phyloP scores from a whole-genome alignment of 1,140 invertebrate species.

The Metaphire vulgaris region DNA sequence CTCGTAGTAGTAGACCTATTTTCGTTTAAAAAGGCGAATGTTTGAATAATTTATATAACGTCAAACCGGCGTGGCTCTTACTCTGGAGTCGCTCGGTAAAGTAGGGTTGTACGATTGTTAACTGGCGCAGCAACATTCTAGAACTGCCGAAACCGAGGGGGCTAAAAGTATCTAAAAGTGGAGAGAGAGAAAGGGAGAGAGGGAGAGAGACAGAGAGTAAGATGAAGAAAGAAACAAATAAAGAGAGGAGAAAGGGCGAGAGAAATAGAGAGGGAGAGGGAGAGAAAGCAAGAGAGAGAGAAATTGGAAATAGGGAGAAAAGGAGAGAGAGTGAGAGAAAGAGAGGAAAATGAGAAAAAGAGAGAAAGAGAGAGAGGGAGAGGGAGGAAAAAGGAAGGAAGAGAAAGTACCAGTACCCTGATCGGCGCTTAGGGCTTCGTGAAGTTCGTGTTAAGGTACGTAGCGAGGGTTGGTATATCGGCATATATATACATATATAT shows the following conservation, averaged over 20 bases:
- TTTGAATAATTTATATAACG: too few species aligned
- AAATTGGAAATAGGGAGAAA: not conserved
- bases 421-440: not conserved
- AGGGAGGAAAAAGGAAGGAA: not conserved
- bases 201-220: not conserved
- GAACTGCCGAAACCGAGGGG: too few species aligned
- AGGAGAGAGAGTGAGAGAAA: not conserved
- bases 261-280: not conserved
- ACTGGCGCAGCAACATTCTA: too few species aligned
- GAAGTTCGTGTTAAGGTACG: slow-evolving; percentile 31
- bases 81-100: too few species aligned
- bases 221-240: not conserved
- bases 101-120: too few species aligned
- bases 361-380: not conserved
- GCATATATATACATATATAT: slow-evolving; percentile 36
- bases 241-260: not conserved
- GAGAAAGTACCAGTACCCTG: not conserved
- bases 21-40: too few species aligned
- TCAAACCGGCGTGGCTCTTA: too few species aligned
- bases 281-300: not conserved
- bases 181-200: not conserved
- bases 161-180: not conserved
- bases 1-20: too few species aligned
- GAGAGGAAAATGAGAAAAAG: not conserved
- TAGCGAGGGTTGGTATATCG: slow-evolving; percentile 35